Base-by-base conservation (phyloP, 2,888 invertebrate genomes). In the Epinotia nisella region DNA sequence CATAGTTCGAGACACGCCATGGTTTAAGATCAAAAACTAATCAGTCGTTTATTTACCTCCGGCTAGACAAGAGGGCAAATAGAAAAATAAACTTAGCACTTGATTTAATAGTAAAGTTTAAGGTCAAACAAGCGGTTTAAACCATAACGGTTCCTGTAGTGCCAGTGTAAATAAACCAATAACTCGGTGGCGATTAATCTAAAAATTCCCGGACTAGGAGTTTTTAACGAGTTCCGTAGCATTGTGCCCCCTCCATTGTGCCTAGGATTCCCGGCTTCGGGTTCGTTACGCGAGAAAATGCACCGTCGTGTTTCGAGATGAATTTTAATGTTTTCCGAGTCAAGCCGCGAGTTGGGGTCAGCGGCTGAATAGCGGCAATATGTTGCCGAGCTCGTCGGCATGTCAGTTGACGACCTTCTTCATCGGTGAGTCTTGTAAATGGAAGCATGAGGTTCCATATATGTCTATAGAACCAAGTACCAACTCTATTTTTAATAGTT, bases 381-480 rank as follows among this genome's bases (percentile, higher is more conserved):
- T 91, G 90, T 78, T 83, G 75, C 71, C 78, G 73, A 82, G 78
- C 78, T 75, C 84, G 41, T 45, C 78, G 17, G 78, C 85, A 72
- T 91, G 91, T 77, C 85, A 85, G 70, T 64, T 91, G 35, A 81
- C 87, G 71, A 86, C 89, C 4, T 85, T 91, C 77, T 87, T 89
- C 77, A 85, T 92, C 77, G 90, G 91, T 91, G 75, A 90, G 91
- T 82, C 66, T 75, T 58, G 53, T 49, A 7, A 49, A n/a, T 49
- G 15, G n/a, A 49, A 49, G 49, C 49, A n/a, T 49, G n/a, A 45
- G 13, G 35, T 58, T 68, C 45, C 60, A 51, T 65, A 29, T 51
- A 51, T n/a, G 61, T 62, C 35, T 35, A 35, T 35, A 35, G 7
- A 35, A 35, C 35, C 35, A 35, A 35, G 7, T 9, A 35, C 35